Evolutionary conservation across 2,113 vertebrate genomes (phyloP).

Genomic region (Arvicanthis niloticus): DNA sequence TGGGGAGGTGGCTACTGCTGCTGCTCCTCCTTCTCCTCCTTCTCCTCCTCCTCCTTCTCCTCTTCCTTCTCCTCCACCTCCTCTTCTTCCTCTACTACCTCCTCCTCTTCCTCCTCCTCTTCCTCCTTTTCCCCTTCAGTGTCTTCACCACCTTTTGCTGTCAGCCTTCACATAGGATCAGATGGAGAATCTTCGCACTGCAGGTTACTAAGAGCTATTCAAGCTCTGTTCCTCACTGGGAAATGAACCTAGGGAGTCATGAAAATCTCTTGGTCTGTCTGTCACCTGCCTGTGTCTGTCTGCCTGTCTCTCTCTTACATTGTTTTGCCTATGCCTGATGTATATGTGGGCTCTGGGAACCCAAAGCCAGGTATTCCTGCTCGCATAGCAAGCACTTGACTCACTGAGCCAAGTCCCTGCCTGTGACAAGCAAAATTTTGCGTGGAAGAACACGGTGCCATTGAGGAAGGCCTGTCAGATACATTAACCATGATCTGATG

Average conservation of each 20-base stretch:
- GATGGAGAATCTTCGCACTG: neutral
- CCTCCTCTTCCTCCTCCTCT: no score
- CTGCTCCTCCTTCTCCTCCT: neutral
- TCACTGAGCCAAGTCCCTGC: neutral
- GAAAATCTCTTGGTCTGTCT: neutral
- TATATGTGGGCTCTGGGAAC: neutral
- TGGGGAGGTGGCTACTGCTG: neutral
- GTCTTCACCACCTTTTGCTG: neutral
- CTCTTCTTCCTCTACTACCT: no score
- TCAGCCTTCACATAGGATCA: neutral
- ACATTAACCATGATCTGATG: neutral
- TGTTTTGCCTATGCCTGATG: neutral
- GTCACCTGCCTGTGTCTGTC: no score
- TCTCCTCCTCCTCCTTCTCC: no score
- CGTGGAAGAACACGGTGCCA: neutral
- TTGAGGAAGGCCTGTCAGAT: neutral
- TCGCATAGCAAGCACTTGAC: neutral
- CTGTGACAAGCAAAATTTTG: neutral
- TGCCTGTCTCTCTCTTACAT: no score
- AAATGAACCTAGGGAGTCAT: neutral
- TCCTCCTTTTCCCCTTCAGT: rapidly evolving
- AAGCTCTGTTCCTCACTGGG: no score
- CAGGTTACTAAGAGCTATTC: neutral
- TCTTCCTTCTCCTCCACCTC: no score
- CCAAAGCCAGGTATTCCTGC: neutral